Conservation (phyloP, 2,888 invertebrate species). For the Drosophila kokeensis region DNA sequence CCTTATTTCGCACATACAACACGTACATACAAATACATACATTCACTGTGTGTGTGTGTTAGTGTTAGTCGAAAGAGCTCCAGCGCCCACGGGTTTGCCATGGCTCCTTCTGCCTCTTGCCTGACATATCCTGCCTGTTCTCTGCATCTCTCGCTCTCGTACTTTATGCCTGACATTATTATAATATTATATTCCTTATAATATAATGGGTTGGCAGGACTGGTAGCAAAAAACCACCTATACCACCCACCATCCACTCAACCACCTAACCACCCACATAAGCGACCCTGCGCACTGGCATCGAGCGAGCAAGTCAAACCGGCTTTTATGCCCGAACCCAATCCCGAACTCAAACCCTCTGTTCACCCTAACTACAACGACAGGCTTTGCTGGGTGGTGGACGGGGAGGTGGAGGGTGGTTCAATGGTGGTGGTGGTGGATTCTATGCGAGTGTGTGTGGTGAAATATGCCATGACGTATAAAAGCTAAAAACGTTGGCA, state of each 20-base stretch:
- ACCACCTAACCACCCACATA: constrained; percentile 40
- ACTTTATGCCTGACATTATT: constrained; percentile 81
- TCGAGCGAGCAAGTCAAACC: constrained; percentile 52
- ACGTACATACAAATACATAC: constrained; percentile 35
- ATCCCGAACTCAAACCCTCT: constrained; percentile 10
- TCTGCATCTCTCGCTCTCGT: constrained; percentile 53
- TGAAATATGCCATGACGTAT: constrained; percentile 82
- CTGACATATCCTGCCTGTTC: constrained; percentile 25
- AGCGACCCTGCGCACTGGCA: constrained; percentile 72
- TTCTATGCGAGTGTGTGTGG: constrained; percentile 64
- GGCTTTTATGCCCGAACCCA: constrained; percentile 68
- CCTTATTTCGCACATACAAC: constrained; percentile 76
- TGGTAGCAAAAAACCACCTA: constrained; percentile 65
- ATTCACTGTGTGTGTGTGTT: constrained; percentile 20
- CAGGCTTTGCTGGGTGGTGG: constrained; percentile 4
- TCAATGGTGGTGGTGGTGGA: constrained; percentile 36
- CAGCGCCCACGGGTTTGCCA: constrained; percentile 65
- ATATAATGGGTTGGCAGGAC: constrained; percentile 79
- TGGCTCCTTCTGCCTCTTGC: constrained; percentile 19
- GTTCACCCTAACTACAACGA: constrained; percentile 7
- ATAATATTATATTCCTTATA: constrained; percentile 83
- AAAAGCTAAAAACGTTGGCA: constrained; percentile 82
- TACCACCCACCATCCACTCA: constrained; percentile 12
- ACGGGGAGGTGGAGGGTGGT: not conserved
- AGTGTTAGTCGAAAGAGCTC: constrained; percentile 53